A percentile compares a stretch with the other conserved stretches of the same genome.
Conservation (phyloP, 2,888 invertebrate species). For the Dryobota labecula region DNA sequence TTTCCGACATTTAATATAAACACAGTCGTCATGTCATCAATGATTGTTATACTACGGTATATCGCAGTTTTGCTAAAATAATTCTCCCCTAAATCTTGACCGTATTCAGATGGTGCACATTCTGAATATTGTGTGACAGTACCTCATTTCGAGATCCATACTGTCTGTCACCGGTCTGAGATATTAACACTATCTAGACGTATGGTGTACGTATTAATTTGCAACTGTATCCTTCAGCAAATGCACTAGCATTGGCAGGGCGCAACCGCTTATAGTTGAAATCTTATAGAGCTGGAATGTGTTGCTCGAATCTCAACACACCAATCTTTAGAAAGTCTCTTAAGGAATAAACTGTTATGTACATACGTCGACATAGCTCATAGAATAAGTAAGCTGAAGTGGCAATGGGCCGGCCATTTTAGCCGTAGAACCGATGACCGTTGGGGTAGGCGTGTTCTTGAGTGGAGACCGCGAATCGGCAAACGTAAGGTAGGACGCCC, state of each 20-base stretch:
- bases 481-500: too few species aligned
- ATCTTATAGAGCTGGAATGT: background rate
- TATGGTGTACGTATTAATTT: slow-evolving; percentile 3
- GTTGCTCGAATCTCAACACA: background rate
- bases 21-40: background rate
- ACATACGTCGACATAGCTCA: too few species aligned
- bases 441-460: too few species aligned
- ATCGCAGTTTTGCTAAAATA: background rate
- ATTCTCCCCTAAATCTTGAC: background rate
- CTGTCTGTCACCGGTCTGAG: background rate
- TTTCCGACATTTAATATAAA: slow-evolving; percentile 7
- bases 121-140: background rate
- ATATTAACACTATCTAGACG: slow-evolving; percentile 17
- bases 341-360: background rate
- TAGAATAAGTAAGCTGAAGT: too few species aligned
- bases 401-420: too few species aligned
- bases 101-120: background rate
- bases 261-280: background rate
- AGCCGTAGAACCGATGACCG: too few species aligned
- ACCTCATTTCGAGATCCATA: background rate
- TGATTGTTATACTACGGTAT: background rate
- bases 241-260: background rate
- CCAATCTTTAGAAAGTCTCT: background rate
- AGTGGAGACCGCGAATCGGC: too few species aligned
- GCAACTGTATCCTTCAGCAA: background rate